A percentile compares a stretch with the other conserved stretches of the same genome.
Evolutionary conservation across 2,113 vertebrate species (phyloP).

Genomic region (Dicaeum eximium): DNA sequence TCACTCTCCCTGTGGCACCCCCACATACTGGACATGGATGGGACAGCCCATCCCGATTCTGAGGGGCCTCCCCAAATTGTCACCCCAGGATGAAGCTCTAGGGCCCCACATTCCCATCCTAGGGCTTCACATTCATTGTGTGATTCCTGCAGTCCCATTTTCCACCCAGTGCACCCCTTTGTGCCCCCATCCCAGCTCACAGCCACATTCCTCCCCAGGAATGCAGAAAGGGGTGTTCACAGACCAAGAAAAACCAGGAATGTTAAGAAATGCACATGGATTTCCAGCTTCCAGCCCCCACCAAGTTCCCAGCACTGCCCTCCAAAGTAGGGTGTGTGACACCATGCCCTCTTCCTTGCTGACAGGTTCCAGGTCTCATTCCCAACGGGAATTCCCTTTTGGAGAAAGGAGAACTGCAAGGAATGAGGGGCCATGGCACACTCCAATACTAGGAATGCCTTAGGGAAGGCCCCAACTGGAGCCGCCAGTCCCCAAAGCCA

Average conservation of each 20-base stretch:
- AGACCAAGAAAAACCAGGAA: fast-evolving
- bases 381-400: fast-evolving
- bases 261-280: fast-evolving
- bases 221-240: fast-evolving
- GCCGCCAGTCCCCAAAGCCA: fast-evolving
- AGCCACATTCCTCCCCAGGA: not conserved
- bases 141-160: not conserved
- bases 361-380: not conserved
- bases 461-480: not conserved
- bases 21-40: not conserved
- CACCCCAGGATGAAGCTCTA: not conserved
- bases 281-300: not conserved
- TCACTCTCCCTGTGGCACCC: too few relatives aligned
- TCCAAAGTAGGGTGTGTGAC: not conserved
- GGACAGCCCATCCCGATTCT: not conserved
- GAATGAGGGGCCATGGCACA: fast-evolving
- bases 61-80: fast-evolving
- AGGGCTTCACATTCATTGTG: not conserved
- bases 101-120: not conserved
- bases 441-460: not conserved
- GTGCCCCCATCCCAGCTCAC: too few relatives aligned
- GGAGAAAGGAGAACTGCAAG: not conserved
- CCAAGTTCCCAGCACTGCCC: fast-evolving
- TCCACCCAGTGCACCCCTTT: not conserved
- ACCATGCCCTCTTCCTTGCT: fast-evolving